phyloP scores from a whole-genome alignment of 2,888 invertebrate genomes.

The Melieria omissa region DNA sequence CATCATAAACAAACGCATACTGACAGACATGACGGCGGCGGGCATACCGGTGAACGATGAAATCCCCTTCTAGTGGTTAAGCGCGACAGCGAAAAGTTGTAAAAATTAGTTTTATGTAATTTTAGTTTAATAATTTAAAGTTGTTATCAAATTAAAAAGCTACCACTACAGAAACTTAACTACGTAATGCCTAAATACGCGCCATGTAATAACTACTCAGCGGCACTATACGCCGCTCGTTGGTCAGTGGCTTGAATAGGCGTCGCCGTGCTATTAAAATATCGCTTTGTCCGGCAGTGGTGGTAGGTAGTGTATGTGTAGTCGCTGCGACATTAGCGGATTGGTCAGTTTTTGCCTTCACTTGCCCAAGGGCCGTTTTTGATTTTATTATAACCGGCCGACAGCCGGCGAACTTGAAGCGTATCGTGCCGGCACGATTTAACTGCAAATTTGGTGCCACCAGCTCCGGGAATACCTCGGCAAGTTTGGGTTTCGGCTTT shows the following conservation, averaged over 20 bases:
- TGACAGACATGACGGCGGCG: slow-evolving; percentile 57
- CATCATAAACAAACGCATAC: slow-evolving; percentile 67
- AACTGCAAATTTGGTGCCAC: slow-evolving; percentile 53
- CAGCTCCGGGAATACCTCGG: slow-evolving; percentile 55
- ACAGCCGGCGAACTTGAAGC: slow-evolving; percentile 64
- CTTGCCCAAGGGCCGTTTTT: slow-evolving; percentile 43
- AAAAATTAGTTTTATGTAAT: neutral
- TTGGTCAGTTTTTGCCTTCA: slow-evolving; percentile 25
- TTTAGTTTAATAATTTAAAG: too few species aligned
- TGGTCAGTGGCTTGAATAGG: slow-evolving; percentile 61
- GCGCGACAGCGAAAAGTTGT: too few species aligned
- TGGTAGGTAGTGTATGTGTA: slow-evolving; percentile 33
- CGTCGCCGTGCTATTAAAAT: slow-evolving; percentile 62
- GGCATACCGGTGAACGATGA: slow-evolving; percentile 38
- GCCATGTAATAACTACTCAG: slow-evolving; percentile 57
- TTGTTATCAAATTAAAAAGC: too few species aligned
- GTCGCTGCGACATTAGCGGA: slow-evolving; percentile 1
- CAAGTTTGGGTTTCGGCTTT: slow-evolving; percentile 51
- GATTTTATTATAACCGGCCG: slow-evolving; percentile 59
- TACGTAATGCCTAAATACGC: slow-evolving; percentile 48
- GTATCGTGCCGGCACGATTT: slow-evolving; percentile 59
- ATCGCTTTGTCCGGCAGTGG: slow-evolving; percentile 49
- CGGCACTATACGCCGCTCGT: slow-evolving; percentile 53
- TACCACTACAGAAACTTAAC: neutral
- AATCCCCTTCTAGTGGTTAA: slow-evolving; percentile 35